Conservation (phyloP, 2,888 invertebrate species). For the Macropis europaea region DNA sequence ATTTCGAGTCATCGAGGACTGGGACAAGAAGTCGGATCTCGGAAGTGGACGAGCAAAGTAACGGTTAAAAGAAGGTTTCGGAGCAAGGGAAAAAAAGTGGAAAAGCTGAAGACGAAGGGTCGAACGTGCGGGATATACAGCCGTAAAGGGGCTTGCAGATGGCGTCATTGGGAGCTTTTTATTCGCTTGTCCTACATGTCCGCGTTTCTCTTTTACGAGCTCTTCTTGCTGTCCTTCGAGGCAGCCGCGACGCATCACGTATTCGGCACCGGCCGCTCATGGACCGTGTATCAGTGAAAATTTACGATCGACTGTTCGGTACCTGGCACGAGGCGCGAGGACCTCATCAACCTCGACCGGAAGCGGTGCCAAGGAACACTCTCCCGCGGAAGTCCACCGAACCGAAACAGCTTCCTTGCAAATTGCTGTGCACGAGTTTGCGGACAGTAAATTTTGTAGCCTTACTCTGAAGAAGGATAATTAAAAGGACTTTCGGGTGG, state of each 20-base stretch:
- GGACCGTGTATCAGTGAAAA: slow-evolving; percentile 15
- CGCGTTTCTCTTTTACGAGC: slow-evolving; percentile 65
- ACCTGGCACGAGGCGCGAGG: slow-evolving; percentile 7
- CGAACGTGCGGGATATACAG: slow-evolving; percentile 51
- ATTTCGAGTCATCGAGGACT: slow-evolving; percentile 1
- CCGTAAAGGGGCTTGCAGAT: slow-evolving; percentile 68
- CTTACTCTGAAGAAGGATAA: too few species aligned
- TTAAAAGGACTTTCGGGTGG: too few species aligned
- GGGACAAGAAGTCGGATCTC: slow-evolving; percentile 28
- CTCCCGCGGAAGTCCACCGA: not conserved
- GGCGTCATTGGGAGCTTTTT: slow-evolving; percentile 67
- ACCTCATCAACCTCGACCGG: slow-evolving; percentile 21
- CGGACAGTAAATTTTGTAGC: too few species aligned
- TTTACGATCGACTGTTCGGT: slow-evolving; percentile 32
- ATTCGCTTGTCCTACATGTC: slow-evolving; percentile 62
- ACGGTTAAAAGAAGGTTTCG: slow-evolving; percentile 4
- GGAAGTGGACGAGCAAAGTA: slow-evolving; percentile 9
- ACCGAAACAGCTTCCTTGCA: not conserved
- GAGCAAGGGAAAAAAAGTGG: slow-evolving; percentile 19
- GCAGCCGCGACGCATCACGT: slow-evolving; percentile 29
- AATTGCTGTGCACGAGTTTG: too few species aligned
- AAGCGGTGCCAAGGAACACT: not conserved
- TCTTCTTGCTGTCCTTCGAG: slow-evolving; percentile 54
- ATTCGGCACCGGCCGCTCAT: not conserved
- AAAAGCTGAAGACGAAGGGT: slow-evolving; percentile 29